Evolutionary conservation across 2,113 vertebrate species (phyloP).

Genomic region (Periophthalmus modestus): DNA sequence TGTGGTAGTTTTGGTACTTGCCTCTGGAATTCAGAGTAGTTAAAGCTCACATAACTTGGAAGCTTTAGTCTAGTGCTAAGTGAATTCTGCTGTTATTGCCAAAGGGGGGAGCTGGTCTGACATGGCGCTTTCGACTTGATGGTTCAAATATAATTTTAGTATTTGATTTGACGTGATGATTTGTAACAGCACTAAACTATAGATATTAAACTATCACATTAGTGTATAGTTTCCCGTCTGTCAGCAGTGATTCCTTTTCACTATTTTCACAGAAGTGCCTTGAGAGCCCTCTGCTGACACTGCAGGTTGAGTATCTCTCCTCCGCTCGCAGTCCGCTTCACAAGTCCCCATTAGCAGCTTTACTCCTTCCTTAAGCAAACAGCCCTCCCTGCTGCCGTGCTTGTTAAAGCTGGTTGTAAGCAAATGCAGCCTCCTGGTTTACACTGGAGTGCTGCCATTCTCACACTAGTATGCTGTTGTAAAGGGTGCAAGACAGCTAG

Average conservation of each 20-base stretch:
- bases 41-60: background rate
- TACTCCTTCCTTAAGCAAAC: slow-evolving; percentile 40
- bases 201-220: background rate
- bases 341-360: slow-evolving; percentile 22
- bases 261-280: background rate
- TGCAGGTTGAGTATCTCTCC: background rate
- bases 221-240: background rate
- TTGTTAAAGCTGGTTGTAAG: slow-evolving; percentile 35
- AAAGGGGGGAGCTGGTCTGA: background rate
- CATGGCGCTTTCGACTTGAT: background rate
- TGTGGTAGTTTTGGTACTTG: background rate
- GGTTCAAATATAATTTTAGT: background rate
- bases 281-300: slow-evolving; percentile 56
- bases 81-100: background rate
- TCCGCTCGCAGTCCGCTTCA: background rate
- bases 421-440: slow-evolving; percentile 23
- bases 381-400: slow-evolving; percentile 11
- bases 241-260: background rate
- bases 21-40: slow-evolving; percentile 1
- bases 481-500: slow-evolving; percentile 26
- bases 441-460: slow-evolving; percentile 10
- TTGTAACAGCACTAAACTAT: background rate
- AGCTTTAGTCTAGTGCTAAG: background rate
- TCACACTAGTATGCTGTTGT: slow-evolving; percentile 8
- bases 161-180: background rate